Percentiles rank a stretch among this genome's conserved stretches.
phyloP scores from a whole-genome alignment of 2,888 invertebrate genomes.

The Conistra vaccinii region DNA sequence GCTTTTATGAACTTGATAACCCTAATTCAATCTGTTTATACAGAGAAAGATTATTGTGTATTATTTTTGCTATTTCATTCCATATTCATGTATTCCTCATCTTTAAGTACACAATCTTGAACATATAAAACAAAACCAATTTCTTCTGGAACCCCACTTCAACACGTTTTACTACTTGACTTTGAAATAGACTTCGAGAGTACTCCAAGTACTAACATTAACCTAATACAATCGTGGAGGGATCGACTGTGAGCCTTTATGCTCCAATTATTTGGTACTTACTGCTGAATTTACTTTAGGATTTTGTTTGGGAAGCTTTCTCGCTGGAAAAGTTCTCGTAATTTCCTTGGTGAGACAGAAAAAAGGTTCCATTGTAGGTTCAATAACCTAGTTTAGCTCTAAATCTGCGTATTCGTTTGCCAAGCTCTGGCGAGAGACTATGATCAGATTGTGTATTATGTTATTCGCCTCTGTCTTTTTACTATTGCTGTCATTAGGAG shows the following conservation, averaged over 20 bases:
- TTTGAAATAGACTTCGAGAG: constrained; percentile 52
- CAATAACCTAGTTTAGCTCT: constrained; percentile 3
- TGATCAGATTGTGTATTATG: too few relatives aligned
- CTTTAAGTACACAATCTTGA: constrained; percentile 8
- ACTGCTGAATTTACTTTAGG: constrained; percentile 23
- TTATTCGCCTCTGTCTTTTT: not conserved
- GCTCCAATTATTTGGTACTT: constrained; percentile 41
- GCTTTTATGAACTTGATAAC: not conserved
- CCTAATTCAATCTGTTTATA: constrained; percentile 16
- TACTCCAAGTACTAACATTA: constrained; percentile 47
- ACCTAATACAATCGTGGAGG: constrained; percentile 44
- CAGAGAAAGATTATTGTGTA: not conserved
- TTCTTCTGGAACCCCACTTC: constrained; percentile 38
- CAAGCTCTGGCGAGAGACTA: not conserved
- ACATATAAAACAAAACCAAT: constrained; percentile 37
- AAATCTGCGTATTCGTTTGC: not conserved
- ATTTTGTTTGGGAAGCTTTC: constrained; percentile 14
- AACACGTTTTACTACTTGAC: constrained; percentile 62
- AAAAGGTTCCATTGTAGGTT: constrained; percentile 6
- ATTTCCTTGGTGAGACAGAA: constrained; percentile 8
- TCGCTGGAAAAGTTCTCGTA: constrained; percentile 10
- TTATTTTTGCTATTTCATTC: not conserved
- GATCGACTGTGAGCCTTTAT: constrained; percentile 22
- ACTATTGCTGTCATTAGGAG: not conserved
- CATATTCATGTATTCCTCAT: constrained; percentile 2